Base-by-base conservation (phyloP, 1,140 invertebrate genomes). In the Drosophila leontia region DNA sequence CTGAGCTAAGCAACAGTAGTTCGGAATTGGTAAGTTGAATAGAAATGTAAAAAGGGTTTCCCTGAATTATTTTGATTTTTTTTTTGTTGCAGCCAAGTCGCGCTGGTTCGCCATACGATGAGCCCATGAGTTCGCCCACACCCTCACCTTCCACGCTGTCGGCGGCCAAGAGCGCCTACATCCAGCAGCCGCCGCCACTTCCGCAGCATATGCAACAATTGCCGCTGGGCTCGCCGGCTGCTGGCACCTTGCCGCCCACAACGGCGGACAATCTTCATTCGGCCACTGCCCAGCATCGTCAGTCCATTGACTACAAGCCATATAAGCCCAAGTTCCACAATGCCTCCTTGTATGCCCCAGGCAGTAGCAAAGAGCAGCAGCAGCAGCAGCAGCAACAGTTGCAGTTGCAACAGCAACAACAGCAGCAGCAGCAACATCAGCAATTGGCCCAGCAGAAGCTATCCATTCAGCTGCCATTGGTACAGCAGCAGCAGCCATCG, bases 311-410 rank as follows among this genome's bases (percentile, higher is more conserved):
- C 26, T 91, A 92, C 47, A 93, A 93, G 78, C 92, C 92, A 35
- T 97, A 97, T 85, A 97, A 97, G 92, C 96, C 96, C 45, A 97
- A 97, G 92, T 97, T 97, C 88, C 95, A 95, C 69, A 96, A 95
- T 78, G 95, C 94, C 26, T 85, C 94, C 29, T 92, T 95, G 45
- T 95, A 96, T 56, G 82, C 72, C 29, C 75, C 91, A 1, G 77
- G 75, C 48, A 82, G 75, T 47, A 58, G 45, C 45, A 80, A 57
- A 57, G 75, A 79, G 42, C 71, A 91, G 39, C 82, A 85, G n/a
- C 75, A 72, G 34, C 81, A 77, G 12, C 65, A 60, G 7, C 57
- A 74, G 11, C 83, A 68, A 7, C 48, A 63, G 29, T 64, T 55
- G 45, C 56, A 60, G n/a, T 68, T 81, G 17, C 67, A 53, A 9